Conservation (phyloP, 2,797 vertebrate species). For the Phoebastria nigripes region DNA sequence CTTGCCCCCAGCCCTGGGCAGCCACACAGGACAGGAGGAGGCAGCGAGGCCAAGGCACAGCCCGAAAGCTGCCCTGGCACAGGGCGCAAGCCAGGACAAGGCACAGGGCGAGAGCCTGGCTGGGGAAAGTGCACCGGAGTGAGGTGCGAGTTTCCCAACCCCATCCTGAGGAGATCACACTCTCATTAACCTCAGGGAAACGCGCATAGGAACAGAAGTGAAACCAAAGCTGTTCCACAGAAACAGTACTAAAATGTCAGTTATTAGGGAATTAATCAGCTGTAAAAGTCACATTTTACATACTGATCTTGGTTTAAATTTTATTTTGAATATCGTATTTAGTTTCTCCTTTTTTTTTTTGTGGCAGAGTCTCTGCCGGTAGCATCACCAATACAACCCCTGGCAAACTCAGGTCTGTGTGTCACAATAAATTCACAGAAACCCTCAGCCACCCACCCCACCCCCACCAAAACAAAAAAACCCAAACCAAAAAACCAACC, state of each 20-base stretch:
- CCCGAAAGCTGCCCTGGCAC: not conserved
- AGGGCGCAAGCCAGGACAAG: accelerated
- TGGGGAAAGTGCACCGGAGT: accelerated
- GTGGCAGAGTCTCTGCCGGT: not conserved
- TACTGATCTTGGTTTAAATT: not conserved
- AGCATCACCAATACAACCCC: not conserved
- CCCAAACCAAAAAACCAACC: not conserved
- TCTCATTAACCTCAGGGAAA: not conserved
- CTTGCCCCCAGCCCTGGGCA: not conserved
- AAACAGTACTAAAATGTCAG: not conserved
- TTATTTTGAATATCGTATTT: not conserved
- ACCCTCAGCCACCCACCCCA: not conserved
- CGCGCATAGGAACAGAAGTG: accelerated
- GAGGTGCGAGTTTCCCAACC: not conserved
- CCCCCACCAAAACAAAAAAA: not conserved
- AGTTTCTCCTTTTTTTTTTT: not conserved
- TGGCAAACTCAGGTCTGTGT: not conserved
- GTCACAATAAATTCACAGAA: not conserved
- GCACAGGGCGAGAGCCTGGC: not conserved
- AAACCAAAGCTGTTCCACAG: not conserved
- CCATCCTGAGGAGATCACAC: not conserved
- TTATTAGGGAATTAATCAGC: not conserved
- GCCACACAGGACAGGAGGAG: not conserved
- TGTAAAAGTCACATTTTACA: not conserved
- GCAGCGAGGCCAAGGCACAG: accelerated